Evolutionary conservation across 2,113 vertebrate genomes (phyloP).

Genomic region (Junco hyemalis): DNA sequence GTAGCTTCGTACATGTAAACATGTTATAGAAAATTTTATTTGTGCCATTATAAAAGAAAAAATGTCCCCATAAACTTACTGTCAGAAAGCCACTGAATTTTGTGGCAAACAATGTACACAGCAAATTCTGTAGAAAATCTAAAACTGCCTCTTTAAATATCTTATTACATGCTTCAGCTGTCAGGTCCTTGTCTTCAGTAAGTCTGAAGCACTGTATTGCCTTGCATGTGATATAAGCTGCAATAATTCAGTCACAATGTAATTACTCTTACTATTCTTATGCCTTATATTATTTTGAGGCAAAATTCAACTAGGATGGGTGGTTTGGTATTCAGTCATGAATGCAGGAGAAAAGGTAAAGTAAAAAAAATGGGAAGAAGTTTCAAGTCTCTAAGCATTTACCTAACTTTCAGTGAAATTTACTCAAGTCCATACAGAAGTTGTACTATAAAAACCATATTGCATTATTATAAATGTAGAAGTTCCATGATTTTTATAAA

Average conservation of each 20-base stretch:
- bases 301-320: background rate
- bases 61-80: background rate
- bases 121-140: background rate
- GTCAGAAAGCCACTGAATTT: background rate
- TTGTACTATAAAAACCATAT: background rate
- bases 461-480: background rate
- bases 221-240: background rate
- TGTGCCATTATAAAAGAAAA: background rate
- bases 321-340: background rate
- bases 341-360: background rate
- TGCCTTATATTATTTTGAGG: background rate
- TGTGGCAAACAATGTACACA: background rate
- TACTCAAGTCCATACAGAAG: background rate
- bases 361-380: rapidly evolving
- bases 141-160: background rate
- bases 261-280: background rate
- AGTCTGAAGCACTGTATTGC: background rate
- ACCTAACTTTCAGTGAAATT: background rate
- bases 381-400: background rate
- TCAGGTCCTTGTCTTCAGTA: background rate
- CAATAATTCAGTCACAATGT: background rate
- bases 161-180: background rate
- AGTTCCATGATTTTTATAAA: background rate
- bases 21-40: background rate
- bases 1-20: background rate